phyloP scores from a whole-genome alignment of 53 echinoderm and acorn worm species.

The Hippasteria phrygiana region DNA sequence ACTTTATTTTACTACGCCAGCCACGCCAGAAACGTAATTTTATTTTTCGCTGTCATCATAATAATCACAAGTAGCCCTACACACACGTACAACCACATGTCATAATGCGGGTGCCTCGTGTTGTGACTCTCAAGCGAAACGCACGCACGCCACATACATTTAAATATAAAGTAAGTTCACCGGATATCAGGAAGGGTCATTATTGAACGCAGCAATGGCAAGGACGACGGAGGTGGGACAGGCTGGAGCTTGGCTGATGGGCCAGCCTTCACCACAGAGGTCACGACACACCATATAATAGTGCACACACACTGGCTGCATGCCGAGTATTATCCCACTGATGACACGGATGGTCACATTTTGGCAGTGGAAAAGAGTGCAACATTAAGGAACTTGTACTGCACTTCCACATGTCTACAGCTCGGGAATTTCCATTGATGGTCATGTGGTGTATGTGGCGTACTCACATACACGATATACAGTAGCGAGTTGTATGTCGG shows the following conservation, averaged over 20 bases:
- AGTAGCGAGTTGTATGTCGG: no score
- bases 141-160: not conserved
- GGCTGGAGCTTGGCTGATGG: not conserved
- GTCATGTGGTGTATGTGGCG: no score
- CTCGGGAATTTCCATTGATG: no score
- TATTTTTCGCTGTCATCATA: slow-evolving; percentile 14
- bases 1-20: no score
- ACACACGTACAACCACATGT: no score
- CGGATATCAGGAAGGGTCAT: not conserved
- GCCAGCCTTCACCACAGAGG: no score
- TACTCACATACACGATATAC: no score
- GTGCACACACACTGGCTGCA: not conserved
- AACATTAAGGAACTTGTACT: no score
- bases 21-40: slow-evolving; percentile 33
- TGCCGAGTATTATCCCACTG: not conserved
- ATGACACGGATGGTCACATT: no score
- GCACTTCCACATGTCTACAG: no score
- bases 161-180: not conserved
- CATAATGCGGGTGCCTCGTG: slow-evolving; percentile 8
- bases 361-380: no score
- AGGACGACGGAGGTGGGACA: not conserved
- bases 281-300: slow-evolving; percentile 8
- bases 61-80: slow-evolving; percentile 1
- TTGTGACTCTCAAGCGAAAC: not conserved
- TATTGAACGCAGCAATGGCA: no score